Conservation (phyloP, 2,113 vertebrate genomes). For the cat (Felis catus) region DNA sequence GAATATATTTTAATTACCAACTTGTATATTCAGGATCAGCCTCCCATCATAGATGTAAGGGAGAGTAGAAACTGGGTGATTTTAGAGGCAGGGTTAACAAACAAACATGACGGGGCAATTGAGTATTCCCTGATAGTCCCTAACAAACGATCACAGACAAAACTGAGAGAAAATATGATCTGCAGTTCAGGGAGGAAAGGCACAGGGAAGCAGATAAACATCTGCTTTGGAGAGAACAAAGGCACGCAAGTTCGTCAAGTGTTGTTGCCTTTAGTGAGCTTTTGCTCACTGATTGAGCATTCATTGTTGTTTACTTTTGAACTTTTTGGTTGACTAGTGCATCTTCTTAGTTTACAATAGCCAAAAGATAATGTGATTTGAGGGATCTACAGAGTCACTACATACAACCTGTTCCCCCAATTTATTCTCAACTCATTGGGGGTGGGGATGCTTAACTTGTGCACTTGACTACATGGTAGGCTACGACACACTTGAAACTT, state of each 20-base stretch:
- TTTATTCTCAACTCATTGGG: fast-evolving
- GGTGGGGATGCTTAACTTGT: neutral
- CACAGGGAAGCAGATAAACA: neutral
- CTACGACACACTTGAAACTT: neutral
- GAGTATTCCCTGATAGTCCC: neutral
- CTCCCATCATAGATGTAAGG: neutral
- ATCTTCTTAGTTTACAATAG: neutral
- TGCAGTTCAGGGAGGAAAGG: neutral
- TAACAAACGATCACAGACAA: neutral
- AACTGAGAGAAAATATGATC: neutral
- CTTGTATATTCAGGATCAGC: neutral
- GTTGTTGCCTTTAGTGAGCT: neutral
- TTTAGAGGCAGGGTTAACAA: neutral
- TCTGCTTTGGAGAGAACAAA: neutral
- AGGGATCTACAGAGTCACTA: neutral
- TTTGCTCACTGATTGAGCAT: neutral
- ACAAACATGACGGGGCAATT: too few species aligned
- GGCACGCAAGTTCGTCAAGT: neutral
- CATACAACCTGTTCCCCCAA: fast-evolving
- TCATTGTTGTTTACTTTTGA: neutral
- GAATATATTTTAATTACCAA: neutral
- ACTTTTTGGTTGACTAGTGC: neutral
- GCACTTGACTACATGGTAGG: neutral
- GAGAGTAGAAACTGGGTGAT: neutral
- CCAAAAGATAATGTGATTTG: too few species aligned